phyloP scores from a whole-genome alignment of 2,888 invertebrate species.

The Mimachlamys varia region DNA sequence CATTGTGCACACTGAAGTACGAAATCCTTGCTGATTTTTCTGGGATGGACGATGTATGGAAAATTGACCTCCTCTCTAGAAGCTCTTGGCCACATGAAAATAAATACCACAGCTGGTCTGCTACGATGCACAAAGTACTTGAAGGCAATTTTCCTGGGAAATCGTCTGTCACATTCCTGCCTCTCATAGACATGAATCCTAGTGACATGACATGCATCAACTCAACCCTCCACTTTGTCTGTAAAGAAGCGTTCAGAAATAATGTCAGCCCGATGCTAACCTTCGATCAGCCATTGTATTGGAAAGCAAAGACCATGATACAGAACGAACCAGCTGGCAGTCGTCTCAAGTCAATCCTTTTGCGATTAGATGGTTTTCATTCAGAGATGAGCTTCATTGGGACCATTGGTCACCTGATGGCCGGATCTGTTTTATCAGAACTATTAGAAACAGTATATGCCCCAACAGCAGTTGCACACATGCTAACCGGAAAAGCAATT shows the following conservation, averaged over 20 bases:
- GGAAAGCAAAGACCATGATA: background rate
- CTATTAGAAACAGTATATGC: constrained; percentile 64
- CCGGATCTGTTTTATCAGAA: constrained; percentile 62
- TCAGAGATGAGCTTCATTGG: constrained; percentile 65
- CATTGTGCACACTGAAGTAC: too few species aligned
- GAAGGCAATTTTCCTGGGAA: constrained; percentile 47
- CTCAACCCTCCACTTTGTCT: constrained; percentile 45
- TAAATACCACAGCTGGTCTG: too few species aligned
- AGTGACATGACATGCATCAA: constrained; percentile 54
- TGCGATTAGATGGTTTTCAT: constrained; percentile 61
- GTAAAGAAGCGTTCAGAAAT: too few species aligned
- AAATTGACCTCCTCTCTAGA: too few species aligned
- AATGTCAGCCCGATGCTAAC: background rate
- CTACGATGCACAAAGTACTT: too few species aligned
- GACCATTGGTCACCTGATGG: constrained; percentile 60
- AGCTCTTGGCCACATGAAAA: too few species aligned
- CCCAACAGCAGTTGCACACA: constrained; percentile 61
- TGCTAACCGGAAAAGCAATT: constrained; percentile 64
- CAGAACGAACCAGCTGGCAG: background rate
- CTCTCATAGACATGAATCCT: constrained; percentile 57
- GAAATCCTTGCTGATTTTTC: too few species aligned
- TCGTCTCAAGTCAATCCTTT: constrained; percentile 31
- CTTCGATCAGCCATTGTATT: background rate
- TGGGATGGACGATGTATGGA: too few species aligned
- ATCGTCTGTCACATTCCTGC: constrained; percentile 52